Conservation (phyloP, 2,888 invertebrate species). For the Heliconius aoede region DNA sequence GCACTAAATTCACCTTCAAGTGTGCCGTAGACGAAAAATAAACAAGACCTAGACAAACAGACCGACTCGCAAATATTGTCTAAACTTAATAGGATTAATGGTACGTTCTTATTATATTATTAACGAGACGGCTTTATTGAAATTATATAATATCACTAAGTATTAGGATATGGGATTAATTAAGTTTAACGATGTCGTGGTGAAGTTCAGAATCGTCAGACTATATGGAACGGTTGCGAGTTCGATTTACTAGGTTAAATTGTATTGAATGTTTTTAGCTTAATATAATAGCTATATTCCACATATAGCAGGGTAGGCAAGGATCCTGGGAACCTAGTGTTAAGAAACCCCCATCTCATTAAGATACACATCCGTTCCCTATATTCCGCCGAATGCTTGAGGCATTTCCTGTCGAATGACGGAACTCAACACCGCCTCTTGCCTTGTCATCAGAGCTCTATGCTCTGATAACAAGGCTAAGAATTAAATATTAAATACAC, state of each 20-base stretch:
- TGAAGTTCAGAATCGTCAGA: neutral
- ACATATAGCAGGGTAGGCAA: no score
- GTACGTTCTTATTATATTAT: slow-evolving; percentile 24
- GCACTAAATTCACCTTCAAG: slow-evolving; percentile 39
- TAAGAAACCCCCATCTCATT: no score
- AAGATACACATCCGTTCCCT: no score
- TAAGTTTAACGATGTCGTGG: neutral
- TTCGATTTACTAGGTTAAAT: neutral
- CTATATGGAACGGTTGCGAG: neutral
- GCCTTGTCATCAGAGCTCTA: no score
- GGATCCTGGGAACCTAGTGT: no score
- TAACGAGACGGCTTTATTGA: neutral
- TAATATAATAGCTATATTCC: no score
- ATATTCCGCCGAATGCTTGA: no score
- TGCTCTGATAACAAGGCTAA: no score
- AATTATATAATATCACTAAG: neutral
- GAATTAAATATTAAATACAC: no score
- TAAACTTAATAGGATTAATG: slow-evolving; percentile 66
- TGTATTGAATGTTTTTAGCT: neutral
- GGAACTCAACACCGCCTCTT: no score
- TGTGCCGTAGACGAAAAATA: slow-evolving; percentile 41
- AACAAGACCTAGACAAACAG: slow-evolving; percentile 49
- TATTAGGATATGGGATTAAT: neutral
- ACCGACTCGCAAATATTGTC: slow-evolving; percentile 63
- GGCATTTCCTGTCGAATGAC: no score